These are phyloP conservation scores for Eupeodes latifasciatus DNA, from an alignment of 2,888 invertebrate species.

Conservation along the genomic window DNA sequence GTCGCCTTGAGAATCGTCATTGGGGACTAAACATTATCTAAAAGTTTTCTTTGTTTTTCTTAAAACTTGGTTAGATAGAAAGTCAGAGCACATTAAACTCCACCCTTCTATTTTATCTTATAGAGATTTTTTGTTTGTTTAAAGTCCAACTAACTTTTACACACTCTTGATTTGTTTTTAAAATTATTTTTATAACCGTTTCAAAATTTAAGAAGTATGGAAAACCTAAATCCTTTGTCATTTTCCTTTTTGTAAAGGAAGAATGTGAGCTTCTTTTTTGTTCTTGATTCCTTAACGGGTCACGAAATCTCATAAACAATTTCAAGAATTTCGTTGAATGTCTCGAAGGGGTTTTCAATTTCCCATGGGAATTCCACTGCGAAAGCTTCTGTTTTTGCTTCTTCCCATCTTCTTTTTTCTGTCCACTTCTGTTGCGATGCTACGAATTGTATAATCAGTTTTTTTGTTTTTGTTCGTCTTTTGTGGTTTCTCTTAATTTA, in stretches of 20 bases:
- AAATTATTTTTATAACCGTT: too few relatives aligned
- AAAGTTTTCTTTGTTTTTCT: too few relatives aligned
- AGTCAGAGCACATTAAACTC: too few relatives aligned
- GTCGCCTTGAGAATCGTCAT: too few relatives aligned
- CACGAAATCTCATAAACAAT: conserved; percentile 28
- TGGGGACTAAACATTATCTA: too few relatives aligned
- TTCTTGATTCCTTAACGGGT: conserved; percentile 18
- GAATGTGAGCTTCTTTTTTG: not conserved
- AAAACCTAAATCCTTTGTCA: not conserved
- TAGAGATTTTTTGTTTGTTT: too few relatives aligned
- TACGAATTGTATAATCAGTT: conserved; percentile 29
- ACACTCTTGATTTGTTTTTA: too few relatives aligned
- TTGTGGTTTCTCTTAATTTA: conserved; percentile 36
- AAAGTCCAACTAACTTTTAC: too few relatives aligned
- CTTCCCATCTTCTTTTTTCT: not conserved
- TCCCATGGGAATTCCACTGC: conserved; percentile 1
- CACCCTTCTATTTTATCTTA: too few relatives aligned
- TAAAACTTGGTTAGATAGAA: too few relatives aligned
- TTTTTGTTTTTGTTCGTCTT: not conserved
- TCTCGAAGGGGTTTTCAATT: conserved; percentile 35
- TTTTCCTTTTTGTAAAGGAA: not conserved
- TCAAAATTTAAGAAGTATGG: too few relatives aligned
- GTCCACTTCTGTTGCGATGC: conserved; percentile 12
- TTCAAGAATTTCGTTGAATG: conserved; percentile 20
- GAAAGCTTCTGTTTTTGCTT: conserved; percentile 8